These are phyloP conservation scores for Harpalus rufipes DNA, from an alignment of 2,888 invertebrate species.

Conservation along the genomic window DNA sequence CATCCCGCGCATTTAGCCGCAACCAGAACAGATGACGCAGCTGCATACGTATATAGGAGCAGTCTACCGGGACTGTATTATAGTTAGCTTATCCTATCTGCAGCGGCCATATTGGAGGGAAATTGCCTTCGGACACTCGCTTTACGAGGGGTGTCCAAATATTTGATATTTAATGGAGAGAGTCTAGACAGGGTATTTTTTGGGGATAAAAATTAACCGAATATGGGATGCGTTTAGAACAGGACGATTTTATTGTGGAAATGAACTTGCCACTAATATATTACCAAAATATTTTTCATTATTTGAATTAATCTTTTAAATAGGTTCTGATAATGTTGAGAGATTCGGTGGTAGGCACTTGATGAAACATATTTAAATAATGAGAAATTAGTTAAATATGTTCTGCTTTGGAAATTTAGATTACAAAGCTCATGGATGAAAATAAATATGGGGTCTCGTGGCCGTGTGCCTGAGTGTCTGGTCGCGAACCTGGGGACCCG, in stretches of 20 bases:
- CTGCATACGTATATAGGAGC: conserved; percentile 34
- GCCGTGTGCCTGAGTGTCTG: no score
- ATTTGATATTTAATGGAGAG: conserved; percentile 68
- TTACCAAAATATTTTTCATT: background rate
- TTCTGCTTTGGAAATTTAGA: no score
- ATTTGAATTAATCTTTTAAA: background rate
- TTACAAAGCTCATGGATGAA: no score
- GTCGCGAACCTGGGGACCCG: no score
- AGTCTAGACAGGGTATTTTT: conserved; percentile 59
- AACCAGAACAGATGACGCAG: conserved; percentile 15
- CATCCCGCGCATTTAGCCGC: conserved; percentile 16
- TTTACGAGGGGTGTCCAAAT: conserved; percentile 68
- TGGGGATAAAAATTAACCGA: conserved; percentile 37
- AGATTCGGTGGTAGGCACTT: no score
- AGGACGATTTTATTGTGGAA: background rate
- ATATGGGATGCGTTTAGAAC: conserved; percentile 5
- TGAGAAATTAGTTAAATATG: no score
- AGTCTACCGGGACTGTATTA: conserved; percentile 59
- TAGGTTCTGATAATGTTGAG: no score
- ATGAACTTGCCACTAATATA: background rate
- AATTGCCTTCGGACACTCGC: conserved; percentile 63
- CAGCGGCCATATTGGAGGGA: conserved; percentile 66
- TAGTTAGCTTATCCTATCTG: conserved; percentile 67
- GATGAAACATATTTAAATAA: no score
- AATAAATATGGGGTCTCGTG: no score